Conservation (phyloP, 2,113 vertebrate species). For the Oncorhynchus clarkii region DNA sequence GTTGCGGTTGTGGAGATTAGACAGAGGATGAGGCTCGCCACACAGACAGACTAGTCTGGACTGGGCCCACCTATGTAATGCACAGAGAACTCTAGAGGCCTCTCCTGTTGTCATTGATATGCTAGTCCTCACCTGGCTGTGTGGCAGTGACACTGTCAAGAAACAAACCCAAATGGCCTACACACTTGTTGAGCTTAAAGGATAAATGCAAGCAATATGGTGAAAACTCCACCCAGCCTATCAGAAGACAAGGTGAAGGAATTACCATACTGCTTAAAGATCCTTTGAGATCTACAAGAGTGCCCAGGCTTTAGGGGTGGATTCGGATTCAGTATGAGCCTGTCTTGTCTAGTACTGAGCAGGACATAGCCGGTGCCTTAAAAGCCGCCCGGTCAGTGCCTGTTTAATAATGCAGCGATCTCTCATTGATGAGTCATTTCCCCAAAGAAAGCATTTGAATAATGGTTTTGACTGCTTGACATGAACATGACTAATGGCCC, state of each 20-base stretch:
- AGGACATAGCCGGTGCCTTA: too few species aligned
- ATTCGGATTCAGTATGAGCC: too few species aligned
- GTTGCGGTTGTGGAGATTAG: neutral
- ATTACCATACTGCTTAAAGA: too few species aligned
- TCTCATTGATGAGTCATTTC: conserved; percentile 26
- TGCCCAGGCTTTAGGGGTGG: too few species aligned
- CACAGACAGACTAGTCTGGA: neutral
- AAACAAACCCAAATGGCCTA: neutral
- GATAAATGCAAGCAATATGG: too few species aligned
- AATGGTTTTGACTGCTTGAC: neutral
- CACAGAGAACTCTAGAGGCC: neutral
- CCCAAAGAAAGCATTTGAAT: conserved; percentile 6
- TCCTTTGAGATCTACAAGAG: too few species aligned
- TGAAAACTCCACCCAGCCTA: too few species aligned
- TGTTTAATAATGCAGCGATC: conserved; percentile 23
- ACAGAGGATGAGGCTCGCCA: neutral
- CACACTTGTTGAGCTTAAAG: neutral
- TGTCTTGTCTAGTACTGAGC: too few species aligned
- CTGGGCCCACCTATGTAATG: neutral
- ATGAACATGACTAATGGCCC: conserved; percentile 8
- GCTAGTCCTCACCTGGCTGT: conserved; percentile 50
- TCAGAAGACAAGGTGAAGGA: too few species aligned
- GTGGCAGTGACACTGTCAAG: conserved; percentile 31
- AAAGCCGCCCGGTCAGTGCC: neutral
- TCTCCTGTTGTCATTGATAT: conserved; percentile 55